Evolutionary conservation across 2,113 vertebrate species (phyloP), one percentile per base, ranked within the genome.

Genomic region (Zeus faber): DNA sequence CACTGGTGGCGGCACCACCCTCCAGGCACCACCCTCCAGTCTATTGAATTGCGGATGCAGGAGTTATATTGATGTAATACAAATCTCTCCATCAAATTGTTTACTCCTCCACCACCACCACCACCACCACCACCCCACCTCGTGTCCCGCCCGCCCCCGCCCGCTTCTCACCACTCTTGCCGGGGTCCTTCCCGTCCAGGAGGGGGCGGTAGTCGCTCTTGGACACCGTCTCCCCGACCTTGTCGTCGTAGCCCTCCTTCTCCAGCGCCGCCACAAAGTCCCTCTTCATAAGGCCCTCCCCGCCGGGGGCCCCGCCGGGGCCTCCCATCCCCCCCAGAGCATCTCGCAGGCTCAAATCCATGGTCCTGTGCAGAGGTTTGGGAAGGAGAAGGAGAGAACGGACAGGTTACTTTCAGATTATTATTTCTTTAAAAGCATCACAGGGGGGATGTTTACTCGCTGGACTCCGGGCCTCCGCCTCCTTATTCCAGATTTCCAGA

Each of bases 171-270:
- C 89, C 83, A 1, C 66, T 85, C 77, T 89, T 90, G 0, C 77
- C 79, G 0, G 77, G 78, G 54, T 89, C 92, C 17, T 89, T 92
- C 49, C 83, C 85, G 2, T 96, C 95, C 79, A 94, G 72, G n/a
- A 97, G 89, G 1, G 95, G 94, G 71, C 92, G 88, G 0, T 96
- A 98, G 65, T 94, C 94, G 1, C 91, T 92, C 73, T 95, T 97
- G 14, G 90, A 86, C n/a, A 96, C 90, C 0, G 84, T 92, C 83
- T 97, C 96, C 8, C 94, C 94, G 3, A 96, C 92, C 77, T 94
- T 92, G 11, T 96, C 94, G 0, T 97, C 92, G 16, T 89, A 97
- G 9, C 87, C 85, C 84, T 96, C 93, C 0, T 94, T 93, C 72
- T 97, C 95, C 84, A 96, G 75, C 0, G 89, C 77, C 49, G 90